phyloP scores from a whole-genome alignment of 2,888 invertebrate species.

The Dendrolimus houi region DNA sequence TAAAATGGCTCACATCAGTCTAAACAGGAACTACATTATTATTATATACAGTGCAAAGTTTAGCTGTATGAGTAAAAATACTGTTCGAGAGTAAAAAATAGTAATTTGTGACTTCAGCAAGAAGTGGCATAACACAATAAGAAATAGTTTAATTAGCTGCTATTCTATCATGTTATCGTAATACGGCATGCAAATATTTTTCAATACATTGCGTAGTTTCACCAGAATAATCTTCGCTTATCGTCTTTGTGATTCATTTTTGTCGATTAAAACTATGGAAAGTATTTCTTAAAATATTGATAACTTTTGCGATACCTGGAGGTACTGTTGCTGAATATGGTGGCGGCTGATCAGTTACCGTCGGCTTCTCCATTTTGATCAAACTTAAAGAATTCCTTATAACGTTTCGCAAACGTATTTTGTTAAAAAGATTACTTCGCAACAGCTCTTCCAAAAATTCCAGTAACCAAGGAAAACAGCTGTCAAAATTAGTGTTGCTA shows the following conservation, averaged over 20 bases:
- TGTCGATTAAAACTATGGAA: conserved; percentile 22
- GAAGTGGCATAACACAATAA: too few relatives aligned
- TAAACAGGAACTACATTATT: too few relatives aligned
- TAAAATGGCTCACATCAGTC: too few relatives aligned
- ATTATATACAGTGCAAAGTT: too few relatives aligned
- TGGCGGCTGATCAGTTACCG: conserved; percentile 63
- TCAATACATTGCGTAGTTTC: conserved; percentile 23
- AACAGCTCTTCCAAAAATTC: not conserved
- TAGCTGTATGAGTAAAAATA: too few relatives aligned
- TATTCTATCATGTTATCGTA: too few relatives aligned
- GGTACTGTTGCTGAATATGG: conserved; percentile 65
- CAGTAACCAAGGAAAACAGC: too few relatives aligned
- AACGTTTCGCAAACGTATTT: not conserved
- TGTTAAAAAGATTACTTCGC: not conserved
- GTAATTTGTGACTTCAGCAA: too few relatives aligned
- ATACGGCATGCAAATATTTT: not conserved
- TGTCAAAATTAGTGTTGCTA: too few relatives aligned
- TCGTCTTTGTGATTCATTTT: conserved; percentile 43
- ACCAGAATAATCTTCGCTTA: conserved; percentile 21
- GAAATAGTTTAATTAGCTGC: too few relatives aligned
- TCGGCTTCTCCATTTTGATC: conserved; percentile 52
- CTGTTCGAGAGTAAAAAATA: too few relatives aligned
- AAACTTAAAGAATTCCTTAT: not conserved
- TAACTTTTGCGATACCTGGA: conserved; percentile 34
- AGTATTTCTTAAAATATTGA: conserved; percentile 11